A percentile compares a stretch with the other conserved stretches of the same genome.
phyloP scores from a whole-genome alignment of 2,888 invertebrate species.

The Osedax frankpressi region DNA sequence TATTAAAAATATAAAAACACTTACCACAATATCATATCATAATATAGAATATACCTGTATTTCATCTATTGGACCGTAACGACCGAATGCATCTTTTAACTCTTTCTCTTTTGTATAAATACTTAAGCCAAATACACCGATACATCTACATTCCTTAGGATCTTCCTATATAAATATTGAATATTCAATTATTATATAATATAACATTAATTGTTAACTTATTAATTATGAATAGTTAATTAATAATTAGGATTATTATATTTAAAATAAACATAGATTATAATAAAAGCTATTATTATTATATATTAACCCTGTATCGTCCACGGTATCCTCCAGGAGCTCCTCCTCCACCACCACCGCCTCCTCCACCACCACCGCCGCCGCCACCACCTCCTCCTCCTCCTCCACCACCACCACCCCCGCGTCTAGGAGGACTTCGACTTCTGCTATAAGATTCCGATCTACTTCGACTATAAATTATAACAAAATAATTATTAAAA shows the following conservation, averaged over 20 bases:
- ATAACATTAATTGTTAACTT: not conserved
- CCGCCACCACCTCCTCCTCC: not conserved
- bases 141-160: slow-evolving; percentile 72
- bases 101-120: slow-evolving; percentile 82
- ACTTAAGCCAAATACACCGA: slow-evolving; percentile 88
- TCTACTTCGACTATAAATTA: not conserved
- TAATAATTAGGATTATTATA: not conserved
- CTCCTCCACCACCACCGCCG: not conserved
- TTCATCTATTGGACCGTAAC: slow-evolving; percentile 80
- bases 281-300: not conserved
- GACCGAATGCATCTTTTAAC: slow-evolving; percentile 77
- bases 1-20: not conserved
- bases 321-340: not conserved
- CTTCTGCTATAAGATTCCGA: not conserved
- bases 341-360: not conserved
- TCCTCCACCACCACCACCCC: not conserved
- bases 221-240: not conserved
- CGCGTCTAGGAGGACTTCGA: not conserved
- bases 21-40: no score
- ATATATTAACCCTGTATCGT: not conserved
- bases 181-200: not conserved
- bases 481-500: not conserved
- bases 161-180: slow-evolving; percentile 54
- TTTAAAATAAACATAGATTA: not conserved
- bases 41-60: no score